Evolutionary conservation across 2,113 vertebrate species (phyloP), one percentile per base, ranked within the genome.

Genomic region (Raphicerus campestris): DNA sequence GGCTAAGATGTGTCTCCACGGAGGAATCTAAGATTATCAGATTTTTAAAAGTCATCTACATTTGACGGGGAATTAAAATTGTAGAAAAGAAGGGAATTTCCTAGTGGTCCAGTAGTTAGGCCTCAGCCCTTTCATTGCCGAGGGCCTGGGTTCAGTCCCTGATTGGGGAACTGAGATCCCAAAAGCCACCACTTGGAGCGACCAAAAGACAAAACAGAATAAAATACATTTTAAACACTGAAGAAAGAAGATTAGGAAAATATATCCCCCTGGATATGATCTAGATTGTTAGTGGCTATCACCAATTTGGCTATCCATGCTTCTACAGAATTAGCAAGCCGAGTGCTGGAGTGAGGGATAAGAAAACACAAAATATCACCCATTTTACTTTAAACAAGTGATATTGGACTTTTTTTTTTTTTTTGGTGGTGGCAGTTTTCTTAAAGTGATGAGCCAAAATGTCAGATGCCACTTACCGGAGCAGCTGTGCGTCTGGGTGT

Each of bases 401-500:
- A 91, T 61, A 4, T 16, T 49, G 45, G 56, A 22, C 3, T 70
- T 70, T 70, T 70, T 39, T 13, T 24, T 66, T 35, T 10, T 35
- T 89, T 39, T 51, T 28, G 51, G 5, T 32, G 16, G 42, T 22
- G 83, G 28, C 63, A 35, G 7, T 87, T 94, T 83, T 87, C 89
- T 95, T n/a, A 20, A 17, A n/a, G 28, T 6, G 7, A 22, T 26
- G 15, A 9, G n/a, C 58, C 49, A 20, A 32, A 8, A 19, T 45
- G 63, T 60, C 30, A 51, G 61, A 56, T 3, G 6, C 24, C 14
- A 9, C 39, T 32, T n/a, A 4, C 19, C 0, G 0, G 61, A 42
- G 20, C 22, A 22, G 19, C 6, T 2, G 19, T 35, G 39, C 0
- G 15, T 47, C 17, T 0, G 6, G 30, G 20, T 1, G 2, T 2